Evolutionary conservation across 2,113 vertebrate species (phyloP).

Genomic region (Zootoca vivipara): DNA sequence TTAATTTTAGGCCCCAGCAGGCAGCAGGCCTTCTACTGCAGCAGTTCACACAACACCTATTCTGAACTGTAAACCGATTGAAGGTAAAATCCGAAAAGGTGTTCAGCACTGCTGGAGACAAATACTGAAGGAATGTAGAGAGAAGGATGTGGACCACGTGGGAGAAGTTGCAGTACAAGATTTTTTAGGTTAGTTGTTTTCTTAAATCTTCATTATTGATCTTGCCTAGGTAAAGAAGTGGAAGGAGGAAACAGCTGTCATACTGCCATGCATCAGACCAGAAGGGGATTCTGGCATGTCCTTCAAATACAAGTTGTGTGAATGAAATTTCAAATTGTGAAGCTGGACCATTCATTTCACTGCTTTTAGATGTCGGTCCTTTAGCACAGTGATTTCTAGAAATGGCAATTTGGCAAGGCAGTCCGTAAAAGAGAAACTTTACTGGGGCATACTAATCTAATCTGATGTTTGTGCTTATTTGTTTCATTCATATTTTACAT

Average conservation of each 20-base stretch:
- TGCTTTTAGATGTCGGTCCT: not conserved
- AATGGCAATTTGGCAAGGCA: not conserved
- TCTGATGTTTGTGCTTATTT: not conserved
- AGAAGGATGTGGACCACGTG: constrained; percentile 59
- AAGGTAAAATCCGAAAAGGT: constrained; percentile 65
- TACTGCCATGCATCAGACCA: not conserved
- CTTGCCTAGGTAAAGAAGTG: not conserved
- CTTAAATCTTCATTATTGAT: not conserved
- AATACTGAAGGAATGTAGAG: constrained; percentile 70
- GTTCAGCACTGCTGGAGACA: constrained; percentile 74
- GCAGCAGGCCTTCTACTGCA: constrained; percentile 29
- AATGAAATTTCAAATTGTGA: not conserved
- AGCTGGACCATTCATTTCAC: not conserved
- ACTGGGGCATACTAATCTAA: not conserved
- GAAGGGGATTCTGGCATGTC: not conserved
- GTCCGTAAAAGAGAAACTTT: not conserved
- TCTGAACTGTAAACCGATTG: constrained; percentile 64
- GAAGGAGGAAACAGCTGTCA: not conserved
- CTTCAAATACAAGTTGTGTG: not conserved
- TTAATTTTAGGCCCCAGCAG: constrained; percentile 21
- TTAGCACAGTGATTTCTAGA: not conserved
- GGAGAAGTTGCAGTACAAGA: constrained; percentile 67
- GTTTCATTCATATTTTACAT: too few relatives aligned
- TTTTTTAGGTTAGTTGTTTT: constrained; percentile 72
- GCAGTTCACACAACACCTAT: not conserved